Base-by-base conservation (phyloP, 2,797 vertebrate species). In the Tenualosa thibaudeaui region DNA sequence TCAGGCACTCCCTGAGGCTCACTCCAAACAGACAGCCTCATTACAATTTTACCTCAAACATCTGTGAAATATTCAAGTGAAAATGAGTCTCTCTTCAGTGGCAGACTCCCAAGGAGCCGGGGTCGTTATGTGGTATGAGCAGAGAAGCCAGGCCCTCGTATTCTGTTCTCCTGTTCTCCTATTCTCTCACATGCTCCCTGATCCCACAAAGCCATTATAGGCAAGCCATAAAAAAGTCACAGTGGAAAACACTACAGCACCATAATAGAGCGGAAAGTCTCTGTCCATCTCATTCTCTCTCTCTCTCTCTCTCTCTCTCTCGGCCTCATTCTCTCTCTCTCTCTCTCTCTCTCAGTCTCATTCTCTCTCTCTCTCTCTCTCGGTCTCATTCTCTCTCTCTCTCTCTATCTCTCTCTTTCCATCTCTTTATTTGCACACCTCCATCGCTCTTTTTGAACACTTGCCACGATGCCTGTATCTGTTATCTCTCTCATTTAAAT, bases 31-130 rank as follows among this genome's bases (percentile, higher is more conserved):
- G 90, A 92, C 89, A 88, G 87, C 24, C 89, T 91, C 91, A 91
- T 92, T 89, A 89, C 88, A 87, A 89, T 84, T 87, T 92, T 87
- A 89, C 85, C 83, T 88, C 84, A 86, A 92, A 90, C 91, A 90
- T 90, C 91, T 91, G 89, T 87, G 90, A 68, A 89, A 87, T 88
- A 87, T 92, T 89, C 88, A 89, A 89, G 12, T 75, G 68, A 6
- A 75, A 43, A 75, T 43, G 68, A 13, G 13, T 75, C 68, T 37
- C 65, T 75, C 31, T 19, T 71, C 65, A 71, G 65, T 5, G 26
- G 26, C 26, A 5, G 10, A 13, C 68, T 75, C 68, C 13, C 5
- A 2, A 17, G 15, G 31, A 40, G 68, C 0, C 9, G 0, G 37
- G 5, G 15, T 43, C 71, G 37, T 78, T 43, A 78, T 78, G 40